Conservation (phyloP, 2,113 vertebrate species). For the Lepisosteus osseus region DNA sequence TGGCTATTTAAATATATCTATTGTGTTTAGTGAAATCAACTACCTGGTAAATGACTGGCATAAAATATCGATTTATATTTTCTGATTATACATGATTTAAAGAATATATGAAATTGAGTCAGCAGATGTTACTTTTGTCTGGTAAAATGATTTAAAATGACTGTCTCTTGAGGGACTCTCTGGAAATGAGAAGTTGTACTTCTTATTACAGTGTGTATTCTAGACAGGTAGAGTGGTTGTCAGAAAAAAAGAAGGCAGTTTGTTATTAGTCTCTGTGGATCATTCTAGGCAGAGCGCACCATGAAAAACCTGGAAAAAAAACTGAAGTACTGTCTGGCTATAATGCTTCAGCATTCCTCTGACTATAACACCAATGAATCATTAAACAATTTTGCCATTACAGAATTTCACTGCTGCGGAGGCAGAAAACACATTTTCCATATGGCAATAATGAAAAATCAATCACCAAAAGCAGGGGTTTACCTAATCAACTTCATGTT, state of each 20-base stretch:
- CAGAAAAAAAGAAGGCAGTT: conserved; percentile 40
- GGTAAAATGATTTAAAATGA: too few relatives aligned
- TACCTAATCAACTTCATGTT: too few relatives aligned
- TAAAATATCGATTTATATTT: too few relatives aligned
- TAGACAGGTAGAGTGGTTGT: conserved; percentile 36
- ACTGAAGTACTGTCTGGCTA: conserved; percentile 4
- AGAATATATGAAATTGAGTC: too few relatives aligned
- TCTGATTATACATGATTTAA: too few relatives aligned
- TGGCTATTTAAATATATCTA: too few relatives aligned
- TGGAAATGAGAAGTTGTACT: conserved; percentile 32
- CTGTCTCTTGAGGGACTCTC: conserved; percentile 10
- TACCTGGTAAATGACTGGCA: too few relatives aligned
- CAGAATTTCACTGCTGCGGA: conserved; percentile 40
- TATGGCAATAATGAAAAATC: not conserved
- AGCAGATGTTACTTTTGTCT: too few relatives aligned
- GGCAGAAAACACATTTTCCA: conserved; percentile 33
- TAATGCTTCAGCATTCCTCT: conserved; percentile 13
- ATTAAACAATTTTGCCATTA: conserved; percentile 53
- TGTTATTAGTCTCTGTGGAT: conserved; percentile 41
- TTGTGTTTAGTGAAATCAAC: too few relatives aligned
- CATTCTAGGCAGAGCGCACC: conserved; percentile 31
- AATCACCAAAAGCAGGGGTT: not conserved
- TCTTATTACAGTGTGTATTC: conserved; percentile 33
- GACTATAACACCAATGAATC: conserved; percentile 32
- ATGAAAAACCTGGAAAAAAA: conserved; percentile 1